Evolutionary conservation across 1,140 invertebrate species (phyloP).

Genomic region (Tyrophagus putrescentiae): DNA sequence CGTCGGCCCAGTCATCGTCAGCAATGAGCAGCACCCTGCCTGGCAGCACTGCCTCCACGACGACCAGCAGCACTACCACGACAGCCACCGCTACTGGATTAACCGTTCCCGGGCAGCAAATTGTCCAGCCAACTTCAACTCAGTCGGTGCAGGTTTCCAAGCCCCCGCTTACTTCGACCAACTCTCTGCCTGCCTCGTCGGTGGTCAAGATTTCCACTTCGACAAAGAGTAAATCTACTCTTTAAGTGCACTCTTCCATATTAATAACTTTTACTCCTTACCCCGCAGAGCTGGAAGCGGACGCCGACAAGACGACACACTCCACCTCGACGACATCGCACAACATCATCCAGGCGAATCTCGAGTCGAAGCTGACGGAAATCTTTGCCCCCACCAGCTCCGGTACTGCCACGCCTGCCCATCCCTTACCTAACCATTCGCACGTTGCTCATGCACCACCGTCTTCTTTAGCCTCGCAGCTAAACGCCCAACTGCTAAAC

Average conservation of each 20-base stretch:
- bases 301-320: not conserved
- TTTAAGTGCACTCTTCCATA: not conserved
- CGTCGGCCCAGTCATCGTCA: not conserved
- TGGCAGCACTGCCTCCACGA: no score
- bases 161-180: slow-evolving; percentile 7
- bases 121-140: not conserved
- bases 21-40: not conserved
- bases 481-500: not conserved
- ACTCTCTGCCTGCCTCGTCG: not conserved
- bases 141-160: not conserved
- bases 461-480: not conserved
- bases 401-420: slow-evolving; percentile 11
- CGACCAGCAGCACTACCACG: not conserved
- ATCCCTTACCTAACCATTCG: not conserved
- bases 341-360: not conserved
- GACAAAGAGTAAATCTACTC: slow-evolving; percentile 8
- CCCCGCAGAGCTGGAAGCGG: not conserved
- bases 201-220: not conserved
- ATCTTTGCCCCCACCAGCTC: slow-evolving; percentile 10
- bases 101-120: not conserved
- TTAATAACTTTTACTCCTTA: not conserved
- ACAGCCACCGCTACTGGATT: not conserved
- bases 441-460: not conserved
- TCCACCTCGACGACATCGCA: not conserved
- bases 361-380: slow-evolving; percentile 14